Conservation (phyloP, 2,888 invertebrate species). For the Chalcosyrphus nemorum region DNA sequence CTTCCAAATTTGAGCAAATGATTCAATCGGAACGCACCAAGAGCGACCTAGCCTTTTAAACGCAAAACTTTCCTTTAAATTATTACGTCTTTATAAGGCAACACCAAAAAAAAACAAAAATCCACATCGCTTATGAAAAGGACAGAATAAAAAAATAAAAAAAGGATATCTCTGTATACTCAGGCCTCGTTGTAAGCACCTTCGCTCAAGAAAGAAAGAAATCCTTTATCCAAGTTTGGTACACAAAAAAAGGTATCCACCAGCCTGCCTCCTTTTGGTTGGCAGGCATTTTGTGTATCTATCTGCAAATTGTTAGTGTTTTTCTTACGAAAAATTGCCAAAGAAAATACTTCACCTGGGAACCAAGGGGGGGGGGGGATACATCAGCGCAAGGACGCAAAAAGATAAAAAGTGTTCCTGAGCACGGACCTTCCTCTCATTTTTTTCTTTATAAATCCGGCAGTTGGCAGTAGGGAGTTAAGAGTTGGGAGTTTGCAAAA, state of each 20-base stretch:
- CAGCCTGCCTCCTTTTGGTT: not conserved
- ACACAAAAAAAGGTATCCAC: slow-evolving; percentile 16
- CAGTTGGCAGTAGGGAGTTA: slow-evolving; percentile 38
- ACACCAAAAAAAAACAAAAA: not conserved
- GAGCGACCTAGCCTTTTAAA: slow-evolving; percentile 29
- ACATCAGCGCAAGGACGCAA: slow-evolving; percentile 13
- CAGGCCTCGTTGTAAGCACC: slow-evolving; percentile 53
- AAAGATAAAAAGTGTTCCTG: slow-evolving; percentile 7
- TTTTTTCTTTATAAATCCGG: slow-evolving; percentile 39
- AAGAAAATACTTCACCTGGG: slow-evolving; percentile 61
- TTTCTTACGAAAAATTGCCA: slow-evolving; percentile 49
- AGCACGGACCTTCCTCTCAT: not conserved
- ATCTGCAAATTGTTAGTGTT: slow-evolving; percentile 58
- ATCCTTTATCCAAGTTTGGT: slow-evolving; percentile 60
- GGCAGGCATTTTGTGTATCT: slow-evolving; percentile 42
- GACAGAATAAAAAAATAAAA: slow-evolving; percentile 34
- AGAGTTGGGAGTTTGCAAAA: not conserved
- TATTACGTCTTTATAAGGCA: slow-evolving; percentile 30
- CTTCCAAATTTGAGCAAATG: slow-evolving; percentile 70
- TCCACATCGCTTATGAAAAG: slow-evolving; percentile 26
- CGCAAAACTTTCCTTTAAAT: slow-evolving; percentile 63
- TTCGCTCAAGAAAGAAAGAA: slow-evolving; percentile 39
- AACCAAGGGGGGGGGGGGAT: not conserved
- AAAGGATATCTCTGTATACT: slow-evolving; percentile 60
- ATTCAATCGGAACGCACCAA: slow-evolving; percentile 64